Evolutionary conservation across 2,888 invertebrate species (phyloP).

Genomic region (Chydorus sphaericus): DNA sequence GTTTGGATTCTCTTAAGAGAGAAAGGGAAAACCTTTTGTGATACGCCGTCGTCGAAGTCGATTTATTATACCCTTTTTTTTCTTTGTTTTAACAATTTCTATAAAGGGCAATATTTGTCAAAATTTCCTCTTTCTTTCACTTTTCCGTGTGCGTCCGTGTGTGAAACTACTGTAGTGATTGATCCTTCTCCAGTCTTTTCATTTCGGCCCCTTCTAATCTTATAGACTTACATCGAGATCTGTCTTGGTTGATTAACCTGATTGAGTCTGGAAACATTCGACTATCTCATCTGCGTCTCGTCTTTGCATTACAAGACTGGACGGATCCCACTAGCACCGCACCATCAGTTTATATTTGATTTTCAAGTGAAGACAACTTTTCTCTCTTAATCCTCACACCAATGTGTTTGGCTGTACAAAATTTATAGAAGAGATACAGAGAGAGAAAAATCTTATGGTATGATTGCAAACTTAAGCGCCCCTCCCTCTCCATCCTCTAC

Average conservation of each 20-base stretch:
- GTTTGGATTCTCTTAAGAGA: background rate
- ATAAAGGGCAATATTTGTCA: background rate
- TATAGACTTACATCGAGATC: too few relatives aligned
- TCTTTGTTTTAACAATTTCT: background rate
- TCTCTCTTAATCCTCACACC: background rate
- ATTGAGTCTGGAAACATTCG: too few relatives aligned
- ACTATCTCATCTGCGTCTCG: too few relatives aligned
- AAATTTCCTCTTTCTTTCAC: background rate
- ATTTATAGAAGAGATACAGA: background rate
- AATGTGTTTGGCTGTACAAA: background rate
- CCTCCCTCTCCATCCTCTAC: too few relatives aligned
- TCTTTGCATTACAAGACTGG: too few relatives aligned
- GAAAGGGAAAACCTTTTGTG: background rate
- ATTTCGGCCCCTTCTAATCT: too few relatives aligned
- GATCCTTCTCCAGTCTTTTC: too few relatives aligned
- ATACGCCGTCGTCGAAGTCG: slow-evolving; percentile 3
- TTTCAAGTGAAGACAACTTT: background rate
- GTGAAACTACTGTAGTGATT: too few relatives aligned
- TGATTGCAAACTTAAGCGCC: too few relatives aligned
- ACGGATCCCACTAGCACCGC: too few relatives aligned
- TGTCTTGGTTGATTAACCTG: too few relatives aligned
- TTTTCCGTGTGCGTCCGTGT: background rate
- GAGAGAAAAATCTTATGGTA: background rate
- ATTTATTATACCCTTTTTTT: background rate
- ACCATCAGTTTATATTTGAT: background rate